Conservation (phyloP, 1,140 invertebrate species). For the Oscheius sp. region DNA sequence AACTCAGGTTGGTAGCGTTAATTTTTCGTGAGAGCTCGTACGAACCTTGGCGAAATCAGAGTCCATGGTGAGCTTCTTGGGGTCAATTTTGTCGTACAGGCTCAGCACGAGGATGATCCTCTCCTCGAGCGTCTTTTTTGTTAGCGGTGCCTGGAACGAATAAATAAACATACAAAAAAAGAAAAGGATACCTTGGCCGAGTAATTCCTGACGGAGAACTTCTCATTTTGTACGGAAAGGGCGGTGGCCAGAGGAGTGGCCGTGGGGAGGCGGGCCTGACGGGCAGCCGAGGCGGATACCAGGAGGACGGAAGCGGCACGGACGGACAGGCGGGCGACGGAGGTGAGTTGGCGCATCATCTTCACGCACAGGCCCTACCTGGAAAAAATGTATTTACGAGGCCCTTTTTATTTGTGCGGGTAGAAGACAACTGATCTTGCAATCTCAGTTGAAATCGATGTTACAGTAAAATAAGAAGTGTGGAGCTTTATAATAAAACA, state of each 20-base stretch:
- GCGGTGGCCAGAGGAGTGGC: neutral
- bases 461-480: no score
- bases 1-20: neutral
- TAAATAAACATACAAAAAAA: neutral
- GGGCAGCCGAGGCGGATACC: neutral
- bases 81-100: constrained; percentile 51
- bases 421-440: no score
- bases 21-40: constrained; percentile 13
- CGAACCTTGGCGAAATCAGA: constrained; percentile 52
- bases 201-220: neutral
- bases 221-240: neutral
- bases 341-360: no score
- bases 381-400: no score
- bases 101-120: constrained; percentile 52
- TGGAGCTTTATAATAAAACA: no score
- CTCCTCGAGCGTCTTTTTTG: constrained; percentile 53
- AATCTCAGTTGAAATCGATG: no score
- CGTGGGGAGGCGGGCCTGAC: neutral
- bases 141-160: constrained; percentile 49
- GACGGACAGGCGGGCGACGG: no score
- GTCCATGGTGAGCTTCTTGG: constrained; percentile 56
- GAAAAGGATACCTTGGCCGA: neutral
- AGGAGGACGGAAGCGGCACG: no score
- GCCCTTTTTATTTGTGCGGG: no score
- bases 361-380: no score